Base-by-base conservation (phyloP, 1,140 invertebrate genomes). In the Platyura marginata region DNA sequence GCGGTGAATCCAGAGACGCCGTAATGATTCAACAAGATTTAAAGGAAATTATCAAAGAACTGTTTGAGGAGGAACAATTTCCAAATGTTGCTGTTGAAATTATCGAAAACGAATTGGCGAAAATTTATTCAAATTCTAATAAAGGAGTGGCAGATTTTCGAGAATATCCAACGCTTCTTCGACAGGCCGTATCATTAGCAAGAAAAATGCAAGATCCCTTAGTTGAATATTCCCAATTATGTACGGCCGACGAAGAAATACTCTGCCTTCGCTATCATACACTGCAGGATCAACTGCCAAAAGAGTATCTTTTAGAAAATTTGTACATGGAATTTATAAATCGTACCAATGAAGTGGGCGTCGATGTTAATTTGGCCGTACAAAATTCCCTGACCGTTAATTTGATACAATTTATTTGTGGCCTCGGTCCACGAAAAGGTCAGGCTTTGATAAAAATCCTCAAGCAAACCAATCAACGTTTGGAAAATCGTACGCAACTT, bases 331-430 rank as follows among this genome's bases (percentile, higher is more conserved):
- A 96, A 66, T 96, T 98, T 61, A 86, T 97, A 0, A 82, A 82
- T 54, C 71, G 89, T 41, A 88, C 92, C 0, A 97, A 96, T 61
- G 92, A 97, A 69, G 92, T 98, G 6, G 96, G 96, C n/a, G 90
- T 99, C 0, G 95, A 99, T 59, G 76, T 99, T 4, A 99, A 99
- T 58, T 69, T 83, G 51, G 84, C 88, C 13, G 79, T 98, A 1
- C 74, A 87, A 42, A 85, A 89, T 42, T 72, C 82, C 0, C 82
- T 96, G 48, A 87, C 87, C 2, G 71, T 80, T 1, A 82, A 90
- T 56, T 59, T 98, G n/a, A 68, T 98, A 4, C 96, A 99, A 65
- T 99, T 98, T 63, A 81, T 98, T 2, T 96, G 92, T 63, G 96
- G 96, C 32, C 64, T 99, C 8, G 96, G 96, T 3, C 89, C 92